phyloP scores from a whole-genome alignment of 2,113 vertebrate genomes.

The Muntiacus muntjak region DNA sequence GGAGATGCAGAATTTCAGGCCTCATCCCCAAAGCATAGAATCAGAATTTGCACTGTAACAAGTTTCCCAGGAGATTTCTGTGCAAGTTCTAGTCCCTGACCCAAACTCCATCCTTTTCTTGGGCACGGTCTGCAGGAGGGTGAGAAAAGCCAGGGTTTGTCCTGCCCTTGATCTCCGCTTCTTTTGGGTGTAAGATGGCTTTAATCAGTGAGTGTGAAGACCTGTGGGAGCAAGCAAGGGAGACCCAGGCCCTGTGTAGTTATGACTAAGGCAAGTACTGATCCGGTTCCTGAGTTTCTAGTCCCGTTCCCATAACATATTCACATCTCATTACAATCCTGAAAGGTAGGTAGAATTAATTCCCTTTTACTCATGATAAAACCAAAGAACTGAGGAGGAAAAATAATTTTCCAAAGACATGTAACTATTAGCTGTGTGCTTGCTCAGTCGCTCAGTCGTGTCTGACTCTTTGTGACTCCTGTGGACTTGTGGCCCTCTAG shows the following conservation, averaged over 20 bases:
- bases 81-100: background rate
- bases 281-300: background rate
- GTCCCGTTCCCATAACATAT: background rate
- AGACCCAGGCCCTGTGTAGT: background rate
- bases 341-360: background rate
- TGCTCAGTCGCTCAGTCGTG: background rate
- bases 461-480: background rate
- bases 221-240: background rate
- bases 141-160: background rate
- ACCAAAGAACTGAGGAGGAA: background rate
- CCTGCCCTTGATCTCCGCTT: too few relatives aligned
- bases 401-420: background rate
- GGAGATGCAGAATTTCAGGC: background rate
- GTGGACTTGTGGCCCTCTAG: background rate
- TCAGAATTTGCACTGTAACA: background rate
- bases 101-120: background rate
- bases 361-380: background rate
- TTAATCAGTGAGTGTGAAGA: background rate
- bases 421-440: background rate
- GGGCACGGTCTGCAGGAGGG: background rate
- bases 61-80: background rate
- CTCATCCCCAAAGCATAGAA: background rate
- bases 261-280: background rate
- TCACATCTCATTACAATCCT: background rate
- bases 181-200: background rate